Evolutionary conservation across 1,140 invertebrate genomes (phyloP), one percentile per base, ranked within the genome.

Genomic region (Heliconius melpomene): DNA sequence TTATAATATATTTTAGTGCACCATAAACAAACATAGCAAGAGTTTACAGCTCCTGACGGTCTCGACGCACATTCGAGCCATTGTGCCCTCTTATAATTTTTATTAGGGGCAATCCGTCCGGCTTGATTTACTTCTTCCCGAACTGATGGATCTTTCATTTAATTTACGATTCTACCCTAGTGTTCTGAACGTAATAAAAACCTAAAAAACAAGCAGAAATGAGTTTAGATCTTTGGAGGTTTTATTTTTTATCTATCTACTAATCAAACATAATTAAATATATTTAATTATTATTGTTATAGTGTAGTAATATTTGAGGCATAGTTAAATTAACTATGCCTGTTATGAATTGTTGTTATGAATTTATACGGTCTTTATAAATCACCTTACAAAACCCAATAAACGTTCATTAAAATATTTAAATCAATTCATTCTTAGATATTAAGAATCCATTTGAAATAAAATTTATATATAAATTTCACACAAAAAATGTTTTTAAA

Each of bases 51-150:
- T 92, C 90, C 92, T 89, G 91, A 86, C 91, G 90, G 87, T 86
- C 90, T 78, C 90, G 88, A 82, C 89, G 86, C 93, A 90, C 93
- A 92, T 93, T 89, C 88, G 89, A 89, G 76, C 89, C 90, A 93
- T 94, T 94, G 93, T 94, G 93, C 92, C 40, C 88, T 92, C 89
- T 94, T 94, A 94, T 94, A 94, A 94, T 94, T 94, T 94, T 94
- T 94, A 94, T 93, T 93, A 92, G 92, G 89, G 91, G 92, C 92
- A 93, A 94, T 94, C 92, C 93, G 92, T 93, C 93, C 89, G 87
- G 77, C 90, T 93, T 94, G 93, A 94, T 94, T 94, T 94, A 94
- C 92, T 93, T 83, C 90, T 94, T 93, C 91, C 93, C 92, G 92
- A 92, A 93, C 93, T 94, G 93, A 94, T 91, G 91, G 92, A 94